Conservation (phyloP, 2,888 invertebrate genomes). For the Anthophora plumipes region DNA sequence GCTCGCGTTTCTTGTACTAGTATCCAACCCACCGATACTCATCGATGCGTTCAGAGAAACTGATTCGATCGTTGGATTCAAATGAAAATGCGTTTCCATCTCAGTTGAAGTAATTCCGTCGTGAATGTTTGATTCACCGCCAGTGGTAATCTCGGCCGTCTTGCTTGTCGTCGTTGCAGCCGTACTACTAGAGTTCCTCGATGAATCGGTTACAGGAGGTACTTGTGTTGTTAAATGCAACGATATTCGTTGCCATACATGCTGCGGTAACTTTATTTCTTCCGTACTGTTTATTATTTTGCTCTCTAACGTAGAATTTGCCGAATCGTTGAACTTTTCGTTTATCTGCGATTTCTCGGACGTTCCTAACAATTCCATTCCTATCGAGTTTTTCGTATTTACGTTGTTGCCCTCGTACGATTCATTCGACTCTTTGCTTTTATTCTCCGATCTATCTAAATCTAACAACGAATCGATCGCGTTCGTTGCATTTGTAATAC, state of each 20-base stretch:
- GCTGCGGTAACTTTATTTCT: background rate
- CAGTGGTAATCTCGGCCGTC: background rate
- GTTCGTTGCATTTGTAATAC: background rate
- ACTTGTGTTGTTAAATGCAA: slow-evolving; percentile 19
- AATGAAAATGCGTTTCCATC: background rate
- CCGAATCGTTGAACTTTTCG: background rate
- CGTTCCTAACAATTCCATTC: background rate
- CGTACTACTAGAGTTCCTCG: too few relatives aligned
- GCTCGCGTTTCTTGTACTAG: slow-evolving; percentile 89
- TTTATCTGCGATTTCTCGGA: background rate
- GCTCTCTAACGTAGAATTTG: background rate
- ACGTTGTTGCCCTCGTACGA: background rate
- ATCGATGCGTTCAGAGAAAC: slow-evolving; percentile 85
- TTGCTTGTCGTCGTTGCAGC: background rate
- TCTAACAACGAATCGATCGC: background rate
- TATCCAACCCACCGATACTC: slow-evolving; percentile 89
- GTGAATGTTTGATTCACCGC: background rate
- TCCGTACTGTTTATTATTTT: background rate
- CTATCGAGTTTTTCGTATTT: background rate
- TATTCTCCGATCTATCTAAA: background rate
- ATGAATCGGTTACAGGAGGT: background rate
- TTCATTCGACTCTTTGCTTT: background rate
- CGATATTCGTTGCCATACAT: slow-evolving; percentile 44
- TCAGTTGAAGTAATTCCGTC: background rate
- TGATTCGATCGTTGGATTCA: background rate